Conservation (phyloP, 2,113 vertebrate genomes). For the Larimichthys crocea region DNA sequence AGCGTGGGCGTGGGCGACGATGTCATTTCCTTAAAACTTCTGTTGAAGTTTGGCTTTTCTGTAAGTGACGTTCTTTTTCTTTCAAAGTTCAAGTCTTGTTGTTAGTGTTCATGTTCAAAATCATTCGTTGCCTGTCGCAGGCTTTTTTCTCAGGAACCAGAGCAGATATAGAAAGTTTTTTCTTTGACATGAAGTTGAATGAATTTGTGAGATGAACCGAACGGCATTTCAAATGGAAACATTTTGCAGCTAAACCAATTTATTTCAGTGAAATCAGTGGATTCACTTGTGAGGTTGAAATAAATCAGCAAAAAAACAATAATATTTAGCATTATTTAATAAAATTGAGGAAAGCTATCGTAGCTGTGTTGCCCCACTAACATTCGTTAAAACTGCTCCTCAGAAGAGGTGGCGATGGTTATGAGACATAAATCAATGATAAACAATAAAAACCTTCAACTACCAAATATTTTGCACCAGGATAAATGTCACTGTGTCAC, state of each 20-base stretch:
- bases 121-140: background rate
- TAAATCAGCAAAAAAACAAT: too few relatives aligned
- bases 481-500: background rate
- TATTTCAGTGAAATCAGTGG: too few relatives aligned
- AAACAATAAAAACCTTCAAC: background rate
- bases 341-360: too few relatives aligned
- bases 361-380: too few relatives aligned
- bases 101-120: background rate
- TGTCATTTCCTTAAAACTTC: constrained; percentile 6
- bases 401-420: too few relatives aligned
- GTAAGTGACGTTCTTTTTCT: background rate
- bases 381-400: too few relatives aligned
- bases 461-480: background rate
- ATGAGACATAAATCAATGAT: too few relatives aligned
- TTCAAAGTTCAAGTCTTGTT: background rate
- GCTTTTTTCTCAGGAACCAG: background rate
- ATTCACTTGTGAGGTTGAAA: too few relatives aligned
- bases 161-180: too few relatives aligned
- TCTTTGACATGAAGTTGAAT: background rate
- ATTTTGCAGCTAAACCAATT: too few relatives aligned
- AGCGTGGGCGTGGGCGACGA: background rate
- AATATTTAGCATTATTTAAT: too few relatives aligned
- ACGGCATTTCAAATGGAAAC: background rate
- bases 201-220: background rate
- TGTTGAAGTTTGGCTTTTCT: constrained; percentile 9